phyloP scores from a whole-genome alignment of 2,113 vertebrate genomes.

The Alouatta palliata region DNA sequence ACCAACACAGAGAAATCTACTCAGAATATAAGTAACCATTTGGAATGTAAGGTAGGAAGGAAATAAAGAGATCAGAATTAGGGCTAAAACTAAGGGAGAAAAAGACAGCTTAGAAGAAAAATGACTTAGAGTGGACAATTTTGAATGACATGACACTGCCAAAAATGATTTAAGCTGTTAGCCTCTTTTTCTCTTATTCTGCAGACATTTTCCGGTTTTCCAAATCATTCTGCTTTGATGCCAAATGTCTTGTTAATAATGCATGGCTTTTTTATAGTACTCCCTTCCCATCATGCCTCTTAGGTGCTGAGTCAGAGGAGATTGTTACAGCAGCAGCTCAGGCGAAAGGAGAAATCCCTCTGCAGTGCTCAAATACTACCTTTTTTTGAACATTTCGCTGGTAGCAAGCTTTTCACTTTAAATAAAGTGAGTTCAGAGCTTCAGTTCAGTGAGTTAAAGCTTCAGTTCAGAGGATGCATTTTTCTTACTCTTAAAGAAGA shows the following conservation, averaged over 20 bases:
- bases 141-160: background rate
- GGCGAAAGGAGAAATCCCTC: constrained; percentile 67
- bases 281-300: constrained; percentile 71
- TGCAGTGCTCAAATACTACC: constrained; percentile 68
- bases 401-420: constrained; percentile 33
- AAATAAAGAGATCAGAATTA: background rate
- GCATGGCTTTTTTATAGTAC: constrained; percentile 73
- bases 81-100: background rate
- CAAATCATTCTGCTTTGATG: constrained; percentile 74
- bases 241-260: constrained; percentile 83
- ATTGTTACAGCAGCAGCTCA: constrained; percentile 69
- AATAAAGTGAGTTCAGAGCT: too few species aligned
- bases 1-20: background rate
- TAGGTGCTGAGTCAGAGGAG: constrained; percentile 86
- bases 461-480: constrained; percentile 24
- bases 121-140: background rate
- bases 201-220: constrained; percentile 79
- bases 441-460: too few species aligned
- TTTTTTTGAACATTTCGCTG: background rate
- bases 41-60: background rate
- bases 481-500: background rate
- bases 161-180: background rate
- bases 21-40: background rate
- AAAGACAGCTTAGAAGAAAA: background rate
- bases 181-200: constrained; percentile 29